Evolutionary conservation across 1,140 invertebrate species (phyloP).

Genomic region (Phymorhynchus buccinoides): DNA sequence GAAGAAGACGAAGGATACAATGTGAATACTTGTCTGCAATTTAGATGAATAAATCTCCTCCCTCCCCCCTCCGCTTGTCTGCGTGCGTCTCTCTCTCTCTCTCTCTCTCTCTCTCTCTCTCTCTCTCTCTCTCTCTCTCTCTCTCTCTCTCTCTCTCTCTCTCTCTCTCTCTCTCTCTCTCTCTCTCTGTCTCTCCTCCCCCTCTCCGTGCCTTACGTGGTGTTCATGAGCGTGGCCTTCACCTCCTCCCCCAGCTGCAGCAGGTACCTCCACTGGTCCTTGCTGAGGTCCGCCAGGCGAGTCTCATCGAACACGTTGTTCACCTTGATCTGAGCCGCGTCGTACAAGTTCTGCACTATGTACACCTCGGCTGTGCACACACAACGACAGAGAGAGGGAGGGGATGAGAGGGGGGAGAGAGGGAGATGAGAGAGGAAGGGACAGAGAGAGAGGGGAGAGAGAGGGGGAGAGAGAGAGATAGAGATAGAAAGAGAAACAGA

Average conservation of each 20-base stretch:
- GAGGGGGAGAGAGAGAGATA: no score
- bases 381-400: constrained; percentile 10
- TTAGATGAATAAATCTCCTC: no score
- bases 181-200: no score
- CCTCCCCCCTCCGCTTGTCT: neutral
- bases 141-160: neutral
- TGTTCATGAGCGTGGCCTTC: constrained; percentile 86
- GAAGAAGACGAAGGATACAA: no score
- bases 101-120: neutral
- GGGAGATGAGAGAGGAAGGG: no score
- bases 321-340: constrained; percentile 93
- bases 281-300: constrained; percentile 79
- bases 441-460: no score
- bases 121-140: neutral
- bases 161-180: no score
- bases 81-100: neutral
- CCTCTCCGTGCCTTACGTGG: constrained; percentile 77
- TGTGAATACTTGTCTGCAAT: no score
- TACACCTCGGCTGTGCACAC: constrained; percentile 85
- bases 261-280: constrained; percentile 94
- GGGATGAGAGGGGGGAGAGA: no score
- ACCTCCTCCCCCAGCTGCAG: constrained; percentile 88
- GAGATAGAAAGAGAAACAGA: no score
- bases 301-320: constrained; percentile 86
- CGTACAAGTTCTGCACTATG: constrained; percentile 95